Evolutionary conservation across 2,888 invertebrate species (phyloP).

Genomic region (Notocelia uddmanniana): DNA sequence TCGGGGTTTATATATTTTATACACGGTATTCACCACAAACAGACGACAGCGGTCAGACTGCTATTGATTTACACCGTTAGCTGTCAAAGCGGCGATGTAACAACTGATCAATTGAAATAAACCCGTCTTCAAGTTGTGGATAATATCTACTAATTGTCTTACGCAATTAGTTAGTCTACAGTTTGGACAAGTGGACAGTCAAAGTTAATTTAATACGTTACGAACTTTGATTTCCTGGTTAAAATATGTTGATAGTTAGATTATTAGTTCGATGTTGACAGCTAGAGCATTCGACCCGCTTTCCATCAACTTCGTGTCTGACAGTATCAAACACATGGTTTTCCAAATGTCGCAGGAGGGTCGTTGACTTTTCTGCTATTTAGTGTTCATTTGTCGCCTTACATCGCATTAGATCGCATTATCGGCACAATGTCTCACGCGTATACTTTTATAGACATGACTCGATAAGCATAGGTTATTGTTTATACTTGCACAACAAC

Average conservation of each 20-base stretch:
- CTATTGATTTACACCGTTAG: constrained; percentile 56
- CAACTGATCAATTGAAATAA: constrained; percentile 47
- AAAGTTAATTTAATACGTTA: neutral
- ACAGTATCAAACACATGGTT: constrained; percentile 55
- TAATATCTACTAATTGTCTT: constrained; percentile 23
- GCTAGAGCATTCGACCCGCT: constrained; percentile 36
- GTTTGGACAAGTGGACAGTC: neutral
- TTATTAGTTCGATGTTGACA: too few relatives aligned
- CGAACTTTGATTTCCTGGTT: neutral
- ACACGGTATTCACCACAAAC: constrained; percentile 29
- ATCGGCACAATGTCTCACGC: constrained; percentile 63
- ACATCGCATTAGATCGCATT: constrained; percentile 59
- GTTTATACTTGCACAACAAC: constrained; percentile 44
- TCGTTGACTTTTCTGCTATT: constrained; percentile 73
- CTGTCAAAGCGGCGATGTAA: constrained; percentile 50
- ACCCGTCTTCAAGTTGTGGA: constrained; percentile 21
- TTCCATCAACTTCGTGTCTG: constrained; percentile 48
- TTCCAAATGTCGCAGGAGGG: constrained; percentile 70
- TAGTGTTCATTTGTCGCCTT: constrained; percentile 68
- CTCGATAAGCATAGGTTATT: constrained; percentile 41
- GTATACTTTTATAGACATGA: constrained; percentile 46
- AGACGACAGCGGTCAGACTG: constrained; percentile 43
- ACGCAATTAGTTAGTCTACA: constrained; percentile 1
- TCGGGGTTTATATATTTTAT: constrained; percentile 28
- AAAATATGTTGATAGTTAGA: neutral